phyloP scores from a whole-genome alignment of 2,888 invertebrate species.

The Mantis religiosa region DNA sequence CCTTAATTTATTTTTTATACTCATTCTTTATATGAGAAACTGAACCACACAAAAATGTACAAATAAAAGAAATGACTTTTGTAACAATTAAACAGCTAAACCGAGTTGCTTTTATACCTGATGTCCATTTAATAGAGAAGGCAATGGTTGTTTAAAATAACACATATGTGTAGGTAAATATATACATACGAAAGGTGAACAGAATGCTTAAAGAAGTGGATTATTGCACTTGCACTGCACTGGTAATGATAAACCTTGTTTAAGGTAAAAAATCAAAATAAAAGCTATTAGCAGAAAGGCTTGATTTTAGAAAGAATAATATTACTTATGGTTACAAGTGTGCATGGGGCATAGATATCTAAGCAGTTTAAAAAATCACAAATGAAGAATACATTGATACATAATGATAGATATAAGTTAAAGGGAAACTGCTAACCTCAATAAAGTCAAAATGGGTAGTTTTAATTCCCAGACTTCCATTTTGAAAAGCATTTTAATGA shows the following conservation, averaged over 20 bases:
- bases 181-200: neutral
- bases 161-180: neutral
- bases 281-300: neutral
- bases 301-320: neutral
- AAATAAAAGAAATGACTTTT: neutral
- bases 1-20: conserved; percentile 1
- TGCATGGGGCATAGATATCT: neutral
- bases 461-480: neutral
- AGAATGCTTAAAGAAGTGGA: neutral
- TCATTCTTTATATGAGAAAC: neutral
- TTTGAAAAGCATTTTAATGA: neutral
- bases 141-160: neutral
- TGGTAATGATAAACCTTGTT: neutral
- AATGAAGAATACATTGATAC: neutral
- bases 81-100: neutral
- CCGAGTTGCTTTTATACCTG: neutral
- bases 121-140: neutral
- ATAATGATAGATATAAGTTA: neutral
- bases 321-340: neutral
- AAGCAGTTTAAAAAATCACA: neutral
- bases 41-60: neutral
- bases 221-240: neutral
- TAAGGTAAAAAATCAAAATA: neutral
- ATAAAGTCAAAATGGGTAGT: neutral
- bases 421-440: neutral